Percentiles rank a stretch among this genome's conserved stretches.
These are phyloP conservation scores for Epinephelus fuscoguttatus DNA, from an alignment of 2,113 vertebrate genomes.

Conservation along the genomic window DNA sequence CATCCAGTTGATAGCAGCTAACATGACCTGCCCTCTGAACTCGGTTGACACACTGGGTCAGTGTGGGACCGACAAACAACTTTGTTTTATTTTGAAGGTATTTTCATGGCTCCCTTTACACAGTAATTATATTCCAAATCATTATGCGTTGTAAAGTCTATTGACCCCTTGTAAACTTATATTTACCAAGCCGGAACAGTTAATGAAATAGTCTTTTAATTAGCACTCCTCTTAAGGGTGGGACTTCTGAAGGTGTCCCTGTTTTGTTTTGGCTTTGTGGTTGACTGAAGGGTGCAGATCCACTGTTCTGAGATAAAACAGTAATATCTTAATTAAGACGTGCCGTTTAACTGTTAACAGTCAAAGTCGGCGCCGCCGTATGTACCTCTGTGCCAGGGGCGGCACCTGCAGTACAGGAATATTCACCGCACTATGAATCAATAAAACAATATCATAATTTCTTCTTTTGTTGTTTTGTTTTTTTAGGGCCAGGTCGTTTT, in stretches of 20 bases:
- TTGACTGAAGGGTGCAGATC: conserved; percentile 82
- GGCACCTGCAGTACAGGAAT: conserved; percentile 66
- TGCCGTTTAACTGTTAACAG: conserved; percentile 71
- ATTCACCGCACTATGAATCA: conserved; percentile 75
- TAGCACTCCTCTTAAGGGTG: conserved; percentile 80
- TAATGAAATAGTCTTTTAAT: conserved; percentile 88
- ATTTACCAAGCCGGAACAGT: conserved; percentile 87
- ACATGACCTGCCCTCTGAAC: conserved; percentile 68
- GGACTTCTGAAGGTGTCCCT: conserved; percentile 76
- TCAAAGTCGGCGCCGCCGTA: conserved; percentile 38
- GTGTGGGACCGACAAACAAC: conserved; percentile 66
- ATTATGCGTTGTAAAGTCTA: conserved; percentile 85
- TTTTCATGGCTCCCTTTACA: conserved; percentile 77
- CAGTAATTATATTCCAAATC: conserved; percentile 85
- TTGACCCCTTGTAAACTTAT: conserved; percentile 87
- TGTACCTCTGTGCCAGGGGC: conserved; percentile 45
- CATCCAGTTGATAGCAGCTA: conserved; percentile 66
- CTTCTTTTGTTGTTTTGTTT: conserved; percentile 79
- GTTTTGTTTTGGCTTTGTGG: conserved; percentile 82
- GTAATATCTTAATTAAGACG: conserved; percentile 83
- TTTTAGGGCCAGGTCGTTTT: conserved; percentile 74
- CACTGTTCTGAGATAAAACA: conserved; percentile 79
- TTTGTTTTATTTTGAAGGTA: conserved; percentile 76
- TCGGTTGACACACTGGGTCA: conserved; percentile 55
- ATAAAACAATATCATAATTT: conserved; percentile 82